These are phyloP conservation scores for Ctenopoma multispine DNA, from an alignment of 2,797 vertebrate species.

Conservation along the genomic window DNA sequence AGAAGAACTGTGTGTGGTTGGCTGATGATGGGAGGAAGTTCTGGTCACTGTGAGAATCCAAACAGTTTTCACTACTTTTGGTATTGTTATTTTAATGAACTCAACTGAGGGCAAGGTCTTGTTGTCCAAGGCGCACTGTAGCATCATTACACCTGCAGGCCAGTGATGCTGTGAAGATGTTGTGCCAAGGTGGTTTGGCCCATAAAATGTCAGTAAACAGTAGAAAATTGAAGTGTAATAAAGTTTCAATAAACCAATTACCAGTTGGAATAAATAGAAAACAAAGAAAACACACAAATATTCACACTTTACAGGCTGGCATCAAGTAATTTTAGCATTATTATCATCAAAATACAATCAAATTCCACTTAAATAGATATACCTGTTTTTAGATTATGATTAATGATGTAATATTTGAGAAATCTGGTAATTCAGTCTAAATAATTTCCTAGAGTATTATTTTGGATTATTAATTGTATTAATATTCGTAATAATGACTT, in stretches of 20 bases:
- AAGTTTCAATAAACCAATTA: too few species aligned
- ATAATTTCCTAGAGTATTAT: not conserved
- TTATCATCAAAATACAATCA: too few species aligned
- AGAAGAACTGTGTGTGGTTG: constrained; percentile 30
- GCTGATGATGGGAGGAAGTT: constrained; percentile 12
- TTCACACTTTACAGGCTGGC: too few species aligned
- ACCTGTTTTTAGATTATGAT: not conserved
- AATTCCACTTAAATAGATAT: too few species aligned
- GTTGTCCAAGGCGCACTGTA: too few species aligned
- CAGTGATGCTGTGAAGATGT: too few species aligned
- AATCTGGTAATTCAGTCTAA: not conserved
- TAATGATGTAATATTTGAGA: not conserved
- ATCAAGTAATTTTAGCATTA: too few species aligned
- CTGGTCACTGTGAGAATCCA: constrained; percentile 69
- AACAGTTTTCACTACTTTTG: constrained; percentile 26
- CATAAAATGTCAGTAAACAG: too few species aligned
- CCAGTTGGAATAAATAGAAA: too few species aligned
- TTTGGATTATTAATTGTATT: not conserved
- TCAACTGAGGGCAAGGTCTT: constrained; percentile 9
- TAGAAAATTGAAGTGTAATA: too few species aligned
- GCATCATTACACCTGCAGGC: not conserved
- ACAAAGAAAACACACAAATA: too few species aligned
- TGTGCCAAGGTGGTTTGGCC: too few species aligned
- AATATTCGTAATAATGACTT: not conserved
- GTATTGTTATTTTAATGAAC: not conserved